Base-by-base conservation (phyloP, 2,797 vertebrate species). In the Eospalax fontanierii region DNA sequence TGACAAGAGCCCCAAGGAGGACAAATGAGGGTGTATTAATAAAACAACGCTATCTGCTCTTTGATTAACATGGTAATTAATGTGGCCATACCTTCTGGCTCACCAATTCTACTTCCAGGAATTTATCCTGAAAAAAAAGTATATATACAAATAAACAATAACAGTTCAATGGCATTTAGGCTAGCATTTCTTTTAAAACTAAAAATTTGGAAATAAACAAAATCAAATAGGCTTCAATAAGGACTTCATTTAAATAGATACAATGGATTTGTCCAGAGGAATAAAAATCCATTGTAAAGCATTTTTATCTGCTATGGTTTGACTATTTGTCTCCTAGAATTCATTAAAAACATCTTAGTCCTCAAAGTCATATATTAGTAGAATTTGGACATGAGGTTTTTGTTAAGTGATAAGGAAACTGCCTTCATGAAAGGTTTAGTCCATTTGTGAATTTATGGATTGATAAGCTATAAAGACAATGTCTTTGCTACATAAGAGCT, bases 101-200 rank as follows among this genome's bases (percentile, higher is more conserved):
- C 38, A 71, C 24, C 43, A 95, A 70, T 76, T 73, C 28, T 61
- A 74, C 6, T 24, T 80, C 43, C 78, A 93, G 54, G 94, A 76
- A 80, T 30, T 35, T 59, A 63, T 26, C 46, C 35, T 63, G 14
- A 12, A 83, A 71, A 88, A 50, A 90, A 87, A 46, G 43, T 35
- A 89, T 10, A 74, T 65, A 89, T 10, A 74, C 68, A 89, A 21
- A 43, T 82, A 1, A 92, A 85, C 87, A 18, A 93, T 80, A 3
- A 22, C 59, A 87, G 4, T n/a, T 70, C 15, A 89, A 35, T 54
- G 61, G 61, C 21, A 91, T 79, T 83, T 46, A 71, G 18, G 65
- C 22, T 70, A 65, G 24, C 26, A 91, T 96, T 94, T 93, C 90
- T 18, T 76, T 76, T 38, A 73, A 94, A 91, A 84, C 33, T 76